Evolutionary conservation across 2,888 invertebrate genomes (phyloP).

Genomic region (Erebia epiphron): DNA sequence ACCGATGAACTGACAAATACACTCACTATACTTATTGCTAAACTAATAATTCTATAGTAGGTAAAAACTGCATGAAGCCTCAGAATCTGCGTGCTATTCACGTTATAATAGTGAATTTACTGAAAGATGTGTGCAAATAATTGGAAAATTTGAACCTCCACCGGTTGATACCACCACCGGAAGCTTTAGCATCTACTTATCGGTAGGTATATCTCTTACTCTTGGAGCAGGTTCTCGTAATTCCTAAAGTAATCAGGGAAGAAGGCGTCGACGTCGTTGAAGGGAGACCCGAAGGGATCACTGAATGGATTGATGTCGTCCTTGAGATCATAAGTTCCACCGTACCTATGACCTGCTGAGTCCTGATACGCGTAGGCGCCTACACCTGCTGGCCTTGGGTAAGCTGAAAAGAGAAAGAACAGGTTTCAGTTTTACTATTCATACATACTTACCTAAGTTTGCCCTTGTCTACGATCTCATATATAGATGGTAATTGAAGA

Average conservation of each 20-base stretch:
- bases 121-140: slow-evolving; percentile 12
- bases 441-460: no score
- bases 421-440: background rate
- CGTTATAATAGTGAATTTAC: slow-evolving; percentile 9
- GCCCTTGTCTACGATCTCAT: no score
- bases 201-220: slow-evolving; percentile 58
- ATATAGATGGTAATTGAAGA: no score
- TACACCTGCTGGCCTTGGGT: slow-evolving; percentile 50
- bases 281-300: slow-evolving; percentile 38
- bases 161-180: slow-evolving; percentile 57
- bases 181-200: slow-evolving; percentile 51
- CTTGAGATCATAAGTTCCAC: slow-evolving; percentile 64
- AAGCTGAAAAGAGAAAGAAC: slow-evolving; percentile 37
- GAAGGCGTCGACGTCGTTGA: slow-evolving; percentile 55
- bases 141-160: slow-evolving; percentile 19
- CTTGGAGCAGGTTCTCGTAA: slow-evolving; percentile 62
- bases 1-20: background rate
- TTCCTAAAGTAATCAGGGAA: slow-evolving; percentile 68
- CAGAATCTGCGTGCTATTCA: background rate
- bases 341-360: slow-evolving; percentile 70
- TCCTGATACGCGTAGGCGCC: slow-evolving; percentile 68
- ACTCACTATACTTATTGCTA: background rate
- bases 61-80: background rate
- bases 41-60: background rate
- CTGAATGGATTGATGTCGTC: slow-evolving; percentile 50